Conservation (phyloP, 2,797 vertebrate species). For the Macropodus opercularis region DNA sequence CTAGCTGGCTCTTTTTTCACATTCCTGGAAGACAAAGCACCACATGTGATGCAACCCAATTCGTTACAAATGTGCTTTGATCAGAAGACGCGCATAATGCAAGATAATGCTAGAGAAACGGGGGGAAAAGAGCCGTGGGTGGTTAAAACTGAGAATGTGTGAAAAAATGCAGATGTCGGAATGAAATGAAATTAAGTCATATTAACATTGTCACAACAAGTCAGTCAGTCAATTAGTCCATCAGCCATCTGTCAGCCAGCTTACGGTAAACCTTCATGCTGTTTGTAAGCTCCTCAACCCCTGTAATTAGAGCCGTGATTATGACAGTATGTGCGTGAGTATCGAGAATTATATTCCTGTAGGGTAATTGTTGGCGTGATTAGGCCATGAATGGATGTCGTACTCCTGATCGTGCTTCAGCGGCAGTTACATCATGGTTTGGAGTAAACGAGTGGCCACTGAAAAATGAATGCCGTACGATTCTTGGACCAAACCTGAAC, state of each 20-base stretch:
- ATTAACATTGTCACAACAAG: slow-evolving; percentile 51
- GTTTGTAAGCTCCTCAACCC: slow-evolving; percentile 42
- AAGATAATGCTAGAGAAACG: slow-evolving; percentile 4
- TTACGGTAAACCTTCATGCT: slow-evolving; percentile 37
- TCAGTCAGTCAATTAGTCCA: slow-evolving; percentile 35
- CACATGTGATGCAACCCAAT: slow-evolving; percentile 23
- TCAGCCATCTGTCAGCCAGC: slow-evolving; percentile 24
- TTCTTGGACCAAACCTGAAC: slow-evolving; percentile 67
- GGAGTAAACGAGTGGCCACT: slow-evolving; percentile 55
- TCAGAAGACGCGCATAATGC: slow-evolving; percentile 12
- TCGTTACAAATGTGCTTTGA: slow-evolving; percentile 27
- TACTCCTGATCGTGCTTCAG: slow-evolving; percentile 46
- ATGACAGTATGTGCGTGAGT: slow-evolving; percentile 73
- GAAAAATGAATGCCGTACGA: slow-evolving; percentile 54
- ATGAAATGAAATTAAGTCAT: slow-evolving; percentile 34
- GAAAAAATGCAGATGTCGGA: slow-evolving; percentile 33
- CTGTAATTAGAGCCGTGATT: slow-evolving; percentile 65
- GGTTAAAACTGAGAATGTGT: slow-evolving; percentile 16
- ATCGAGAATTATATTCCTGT: slow-evolving; percentile 69
- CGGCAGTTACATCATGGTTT: slow-evolving; percentile 68
- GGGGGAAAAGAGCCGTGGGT: not conserved
- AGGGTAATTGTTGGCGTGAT: slow-evolving; percentile 69
- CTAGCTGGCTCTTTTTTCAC: slow-evolving; percentile 6
- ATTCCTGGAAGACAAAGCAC: slow-evolving; percentile 15
- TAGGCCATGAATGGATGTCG: slow-evolving; percentile 61